These are phyloP conservation scores for Limulus polyphemus DNA, from an alignment of 2,888 invertebrate species.

Conservation along the genomic window DNA sequence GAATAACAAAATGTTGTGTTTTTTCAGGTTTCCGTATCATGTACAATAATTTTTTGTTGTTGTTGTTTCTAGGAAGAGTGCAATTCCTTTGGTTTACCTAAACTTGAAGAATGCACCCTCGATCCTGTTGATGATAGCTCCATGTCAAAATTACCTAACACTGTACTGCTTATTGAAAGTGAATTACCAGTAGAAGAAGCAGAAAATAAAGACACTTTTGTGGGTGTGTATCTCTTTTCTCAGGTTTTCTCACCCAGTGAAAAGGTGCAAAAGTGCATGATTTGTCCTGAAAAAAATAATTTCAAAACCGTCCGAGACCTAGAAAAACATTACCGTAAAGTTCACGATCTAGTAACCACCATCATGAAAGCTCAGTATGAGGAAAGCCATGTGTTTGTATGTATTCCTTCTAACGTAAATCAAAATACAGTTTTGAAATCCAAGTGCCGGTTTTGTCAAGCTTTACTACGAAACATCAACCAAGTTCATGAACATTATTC, in stretches of 20 bases:
- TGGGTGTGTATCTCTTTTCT: slow-evolving; percentile 19
- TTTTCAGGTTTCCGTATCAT: too few relatives aligned
- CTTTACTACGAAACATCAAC: slow-evolving; percentile 21
- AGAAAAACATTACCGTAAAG: slow-evolving; percentile 25
- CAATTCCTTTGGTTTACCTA: too few relatives aligned
- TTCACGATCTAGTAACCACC: slow-evolving; percentile 26
- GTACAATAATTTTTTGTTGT: too few relatives aligned
- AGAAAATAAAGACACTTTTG: slow-evolving; percentile 19
- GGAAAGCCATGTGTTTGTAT: slow-evolving; percentile 28
- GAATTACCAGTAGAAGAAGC: slow-evolving; percentile 21
- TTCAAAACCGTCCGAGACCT: slow-evolving; percentile 13
- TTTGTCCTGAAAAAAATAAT: slow-evolving; percentile 10
- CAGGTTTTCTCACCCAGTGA: slow-evolving; percentile 26
- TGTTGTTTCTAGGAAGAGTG: too few relatives aligned
- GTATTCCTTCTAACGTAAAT: slow-evolving; percentile 25
- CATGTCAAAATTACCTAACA: slow-evolving; percentile 18
- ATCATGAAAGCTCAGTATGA: slow-evolving; percentile 27
- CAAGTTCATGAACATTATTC: slow-evolving; percentile 27
- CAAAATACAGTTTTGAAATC: slow-evolving; percentile 26
- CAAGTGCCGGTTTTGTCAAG: slow-evolving; percentile 27
- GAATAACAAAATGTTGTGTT: too few relatives aligned
- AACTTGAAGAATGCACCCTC: slow-evolving; percentile 18
- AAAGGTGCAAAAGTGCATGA: slow-evolving; percentile 22
- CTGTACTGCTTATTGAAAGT: slow-evolving; percentile 21
- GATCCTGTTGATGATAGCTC: slow-evolving; percentile 17